A percentile compares a stretch with the other conserved stretches of the same genome.
Conservation (phyloP, 2,113 vertebrate species). For the Turnix velox region DNA sequence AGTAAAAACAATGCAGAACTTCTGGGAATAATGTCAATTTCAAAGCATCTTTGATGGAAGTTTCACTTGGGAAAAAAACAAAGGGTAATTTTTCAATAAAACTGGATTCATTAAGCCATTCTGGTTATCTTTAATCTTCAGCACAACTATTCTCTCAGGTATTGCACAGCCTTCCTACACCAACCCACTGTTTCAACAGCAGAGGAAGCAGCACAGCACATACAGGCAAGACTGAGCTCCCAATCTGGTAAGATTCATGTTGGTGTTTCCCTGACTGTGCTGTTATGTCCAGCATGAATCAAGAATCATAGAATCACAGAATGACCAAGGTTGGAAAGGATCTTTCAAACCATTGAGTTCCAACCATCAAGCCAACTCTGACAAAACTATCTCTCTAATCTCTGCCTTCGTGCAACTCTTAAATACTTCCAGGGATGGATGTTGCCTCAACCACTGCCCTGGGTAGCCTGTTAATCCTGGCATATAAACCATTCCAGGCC, state of each 20-base stretch:
- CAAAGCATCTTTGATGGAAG: background rate
- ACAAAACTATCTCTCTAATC: no score
- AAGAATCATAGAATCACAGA: no score
- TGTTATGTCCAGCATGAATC: background rate
- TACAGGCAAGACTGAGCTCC: background rate
- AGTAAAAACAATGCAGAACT: background rate
- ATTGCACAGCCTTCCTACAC: background rate
- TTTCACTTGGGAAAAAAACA: background rate
- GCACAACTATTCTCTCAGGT: background rate
- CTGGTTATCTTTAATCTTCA: background rate
- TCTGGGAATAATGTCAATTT: background rate
- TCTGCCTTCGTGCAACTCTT: no score
- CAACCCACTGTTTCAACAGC: background rate
- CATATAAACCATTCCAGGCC: background rate
- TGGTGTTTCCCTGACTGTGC: rapidly evolving
- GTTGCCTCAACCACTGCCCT: no score
- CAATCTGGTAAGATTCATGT: background rate
- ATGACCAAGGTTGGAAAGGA: no score
- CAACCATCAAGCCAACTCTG: no score
- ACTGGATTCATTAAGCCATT: background rate
- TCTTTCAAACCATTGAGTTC: no score
- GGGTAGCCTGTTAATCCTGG: no score
- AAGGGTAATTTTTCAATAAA: background rate
- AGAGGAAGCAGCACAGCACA: background rate
- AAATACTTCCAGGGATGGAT: no score